phyloP scores from a whole-genome alignment of 30 jellyfish, hydroid and myxozoan genomes.

The Cassiopea xamachana region DNA sequence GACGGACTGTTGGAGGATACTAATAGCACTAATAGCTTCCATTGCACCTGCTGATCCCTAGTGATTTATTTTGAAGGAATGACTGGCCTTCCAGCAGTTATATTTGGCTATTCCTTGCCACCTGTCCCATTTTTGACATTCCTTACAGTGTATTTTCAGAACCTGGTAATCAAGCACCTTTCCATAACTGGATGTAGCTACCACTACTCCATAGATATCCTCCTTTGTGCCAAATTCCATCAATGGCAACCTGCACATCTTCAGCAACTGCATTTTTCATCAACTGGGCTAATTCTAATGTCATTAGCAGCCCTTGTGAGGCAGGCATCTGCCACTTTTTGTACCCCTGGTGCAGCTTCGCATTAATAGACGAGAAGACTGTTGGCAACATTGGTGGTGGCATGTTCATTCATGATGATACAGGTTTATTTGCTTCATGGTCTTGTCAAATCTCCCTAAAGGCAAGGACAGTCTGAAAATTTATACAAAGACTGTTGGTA shows the following conservation, averaged over 20 bases:
- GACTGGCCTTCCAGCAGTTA: constrained; percentile 44
- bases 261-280: neutral
- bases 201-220: neutral
- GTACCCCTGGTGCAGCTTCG: neutral
- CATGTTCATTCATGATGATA: neutral
- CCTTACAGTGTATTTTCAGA: neutral
- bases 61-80: constrained; percentile 39
- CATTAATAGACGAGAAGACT: neutral
- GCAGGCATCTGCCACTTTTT: neutral
- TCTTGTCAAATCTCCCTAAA: neutral
- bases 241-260: neutral
- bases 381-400: neutral
- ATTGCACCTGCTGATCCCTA: constrained; percentile 54
- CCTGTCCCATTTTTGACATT: neutral
- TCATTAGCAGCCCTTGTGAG: constrained; percentile 9
- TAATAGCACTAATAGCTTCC: constrained; percentile 51
- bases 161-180: neutral
- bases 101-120: neutral
- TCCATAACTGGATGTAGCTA: neutral
- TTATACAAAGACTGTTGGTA: neutral
- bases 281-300: neutral
- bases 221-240: neutral
- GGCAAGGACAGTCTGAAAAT: neutral
- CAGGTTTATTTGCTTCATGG: neutral
- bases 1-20: constrained; percentile 33